Evolutionary conservation across 1,140 invertebrate species (phyloP).

Genomic region (Orchestia grillus): DNA sequence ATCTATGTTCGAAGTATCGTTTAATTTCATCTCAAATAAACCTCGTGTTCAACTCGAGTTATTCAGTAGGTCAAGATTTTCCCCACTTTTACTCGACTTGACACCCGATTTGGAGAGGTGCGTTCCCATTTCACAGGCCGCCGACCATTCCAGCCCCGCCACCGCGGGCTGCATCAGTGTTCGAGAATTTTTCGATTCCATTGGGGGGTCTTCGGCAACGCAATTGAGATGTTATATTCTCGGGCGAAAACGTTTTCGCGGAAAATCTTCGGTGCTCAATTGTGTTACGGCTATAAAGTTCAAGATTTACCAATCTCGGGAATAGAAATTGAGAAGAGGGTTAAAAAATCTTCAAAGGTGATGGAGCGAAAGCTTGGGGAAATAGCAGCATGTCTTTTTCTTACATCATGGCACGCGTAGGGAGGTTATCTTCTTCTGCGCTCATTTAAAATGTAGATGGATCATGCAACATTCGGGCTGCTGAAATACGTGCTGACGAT

Average conservation of each 20-base stretch:
- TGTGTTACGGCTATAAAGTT: background rate
- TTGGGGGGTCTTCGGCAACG: background rate
- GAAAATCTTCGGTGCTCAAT: background rate
- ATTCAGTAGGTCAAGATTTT: background rate
- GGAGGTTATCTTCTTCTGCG: no score
- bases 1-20: background rate
- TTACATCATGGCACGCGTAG: no score
- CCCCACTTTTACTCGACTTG: background rate
- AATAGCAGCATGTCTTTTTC: no score
- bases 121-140: background rate
- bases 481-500: no score
- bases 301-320: background rate
- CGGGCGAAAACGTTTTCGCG: background rate
- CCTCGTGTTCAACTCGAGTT: background rate
- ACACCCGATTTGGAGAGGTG: background rate
- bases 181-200: constrained; percentile 6
- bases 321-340: background rate
- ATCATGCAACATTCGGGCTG: no score
- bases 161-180: background rate
- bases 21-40: background rate
- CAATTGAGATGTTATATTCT: background rate
- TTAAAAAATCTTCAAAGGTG: background rate
- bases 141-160: background rate
- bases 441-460: no score
- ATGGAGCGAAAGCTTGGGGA: background rate